Percentiles rank a stretch among this genome's conserved stretches.
phyloP scores from a whole-genome alignment of 2,113 vertebrate genomes.

The Pristiophorus japonicus region DNA sequence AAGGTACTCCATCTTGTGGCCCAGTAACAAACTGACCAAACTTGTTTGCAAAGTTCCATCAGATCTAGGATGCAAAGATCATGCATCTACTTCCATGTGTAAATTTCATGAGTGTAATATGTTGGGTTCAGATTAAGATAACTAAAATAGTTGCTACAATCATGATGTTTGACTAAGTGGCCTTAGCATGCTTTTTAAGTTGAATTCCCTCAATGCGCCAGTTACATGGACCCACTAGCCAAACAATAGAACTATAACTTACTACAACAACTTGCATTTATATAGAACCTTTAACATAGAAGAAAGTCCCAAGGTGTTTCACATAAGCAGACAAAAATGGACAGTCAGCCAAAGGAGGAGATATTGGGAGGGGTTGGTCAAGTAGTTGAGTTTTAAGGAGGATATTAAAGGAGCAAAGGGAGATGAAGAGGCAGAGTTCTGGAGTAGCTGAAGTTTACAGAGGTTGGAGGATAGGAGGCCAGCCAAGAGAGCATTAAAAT shows the following conservation, averaged over 20 bases:
- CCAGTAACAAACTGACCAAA: constrained; percentile 16
- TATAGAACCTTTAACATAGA: not conserved
- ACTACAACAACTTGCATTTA: not conserved
- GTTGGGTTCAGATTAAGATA: not conserved
- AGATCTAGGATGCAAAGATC: not conserved
- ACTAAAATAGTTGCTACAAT: not conserved
- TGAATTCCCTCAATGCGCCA: not conserved
- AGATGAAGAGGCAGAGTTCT: not conserved
- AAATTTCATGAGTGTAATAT: not conserved
- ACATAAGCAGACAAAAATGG: not conserved
- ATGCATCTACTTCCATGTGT: not conserved
- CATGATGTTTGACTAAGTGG: not conserved
- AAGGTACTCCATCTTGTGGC: constrained; percentile 33
- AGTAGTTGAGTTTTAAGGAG: not conserved
- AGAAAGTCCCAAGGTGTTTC: not conserved
- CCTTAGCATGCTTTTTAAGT: not conserved
- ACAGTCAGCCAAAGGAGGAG: not conserved
- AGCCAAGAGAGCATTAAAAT: not conserved
- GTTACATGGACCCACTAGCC: not conserved
- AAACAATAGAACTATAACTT: not conserved
- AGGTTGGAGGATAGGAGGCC: not conserved
- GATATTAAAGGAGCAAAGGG: not conserved
- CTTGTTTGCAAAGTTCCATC: not conserved
- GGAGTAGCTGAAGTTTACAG: not conserved
- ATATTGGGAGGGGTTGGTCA: not conserved